Evolutionary conservation across 2,888 invertebrate genomes (phyloP), one percentile per base, ranked within the genome.

Genomic region (Dioctria rufipes): DNA sequence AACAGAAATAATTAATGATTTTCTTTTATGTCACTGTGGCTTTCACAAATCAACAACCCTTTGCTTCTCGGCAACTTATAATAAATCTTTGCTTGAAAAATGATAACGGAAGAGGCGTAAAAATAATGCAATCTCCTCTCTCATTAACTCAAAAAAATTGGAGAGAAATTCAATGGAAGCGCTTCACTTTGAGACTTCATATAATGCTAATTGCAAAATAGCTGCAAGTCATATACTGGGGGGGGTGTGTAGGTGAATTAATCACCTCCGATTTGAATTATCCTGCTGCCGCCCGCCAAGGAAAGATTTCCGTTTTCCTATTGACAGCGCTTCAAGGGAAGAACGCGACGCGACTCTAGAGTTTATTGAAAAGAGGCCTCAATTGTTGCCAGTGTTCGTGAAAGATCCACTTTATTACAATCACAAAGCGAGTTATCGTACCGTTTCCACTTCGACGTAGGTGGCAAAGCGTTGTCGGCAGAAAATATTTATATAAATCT

Each of bases 81-180:
- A 46, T 46, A 67, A 46, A 66, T 42, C 66, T 40, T 46, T 46
- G 13, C 46, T 67, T 46, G 9, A 25, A 25, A 25, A 25, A 49
- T n/a, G 67, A 67, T 46, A 67, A 46, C 67, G 67, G 67, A 67
- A 67, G 46, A 67, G 67, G 67, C 67, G 67, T 67, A 25, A 67
- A 49, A 67, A 67, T 67, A 67, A 67, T 67, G 46, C 67, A 9
- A 67, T 67, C 25, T 43, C 67, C 46, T 67, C 67, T 67, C 43
- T 43, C 43, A 42, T 46, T 43, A 42, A 25, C 8, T 13, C 43
- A 25, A 67, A 61, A 46, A 67, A 61, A 67, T 25, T 25, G 67
- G 67, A 46, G 67, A 5, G 67, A 46, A 65, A 67, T 67, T 67
- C 43, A 67, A 67, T 67, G 67, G 67, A 46, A 67, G 25, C 46